phyloP scores from a whole-genome alignment of 2,888 invertebrate species.

The Hypomecis atomaria region DNA sequence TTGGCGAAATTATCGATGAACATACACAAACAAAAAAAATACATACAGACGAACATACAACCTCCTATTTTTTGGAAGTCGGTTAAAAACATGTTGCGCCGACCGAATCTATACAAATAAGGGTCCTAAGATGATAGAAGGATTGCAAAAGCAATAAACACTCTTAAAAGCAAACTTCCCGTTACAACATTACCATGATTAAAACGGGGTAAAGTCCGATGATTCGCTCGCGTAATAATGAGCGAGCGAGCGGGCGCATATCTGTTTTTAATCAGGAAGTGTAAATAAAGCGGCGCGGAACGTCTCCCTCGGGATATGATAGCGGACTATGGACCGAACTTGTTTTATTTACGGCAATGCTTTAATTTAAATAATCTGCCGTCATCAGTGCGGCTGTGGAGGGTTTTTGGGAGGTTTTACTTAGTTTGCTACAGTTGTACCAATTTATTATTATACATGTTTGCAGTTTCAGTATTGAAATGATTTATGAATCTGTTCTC shows the following conservation, averaged over 20 bases:
- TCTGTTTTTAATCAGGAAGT: slow-evolving; percentile 44
- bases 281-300: slow-evolving; percentile 35
- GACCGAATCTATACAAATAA: too few species aligned
- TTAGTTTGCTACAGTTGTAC: slow-evolving; percentile 20
- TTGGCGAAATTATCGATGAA: too few species aligned
- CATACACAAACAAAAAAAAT: too few species aligned
- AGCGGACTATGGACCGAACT: slow-evolving; percentile 31
- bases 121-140: too few species aligned
- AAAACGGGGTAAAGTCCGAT: slow-evolving; percentile 6
- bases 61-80: too few species aligned
- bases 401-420: slow-evolving; percentile 17
- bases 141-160: not conserved
- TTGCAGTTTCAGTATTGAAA: not conserved
- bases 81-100: too few species aligned
- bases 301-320: slow-evolving; percentile 35
- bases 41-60: too few species aligned
- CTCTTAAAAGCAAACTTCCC: not conserved
- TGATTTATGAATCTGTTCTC: too few species aligned
- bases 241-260: slow-evolving; percentile 24
- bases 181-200: not conserved
- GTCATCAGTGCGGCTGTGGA: slow-evolving; percentile 27
- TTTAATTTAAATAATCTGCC: slow-evolving; percentile 39
- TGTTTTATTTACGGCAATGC: slow-evolving; percentile 38
- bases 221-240: slow-evolving; percentile 27
- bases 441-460: not conserved